Base-by-base conservation (phyloP, 2,797 vertebrate genomes). In the Geotrypetes seraphini region DNA sequence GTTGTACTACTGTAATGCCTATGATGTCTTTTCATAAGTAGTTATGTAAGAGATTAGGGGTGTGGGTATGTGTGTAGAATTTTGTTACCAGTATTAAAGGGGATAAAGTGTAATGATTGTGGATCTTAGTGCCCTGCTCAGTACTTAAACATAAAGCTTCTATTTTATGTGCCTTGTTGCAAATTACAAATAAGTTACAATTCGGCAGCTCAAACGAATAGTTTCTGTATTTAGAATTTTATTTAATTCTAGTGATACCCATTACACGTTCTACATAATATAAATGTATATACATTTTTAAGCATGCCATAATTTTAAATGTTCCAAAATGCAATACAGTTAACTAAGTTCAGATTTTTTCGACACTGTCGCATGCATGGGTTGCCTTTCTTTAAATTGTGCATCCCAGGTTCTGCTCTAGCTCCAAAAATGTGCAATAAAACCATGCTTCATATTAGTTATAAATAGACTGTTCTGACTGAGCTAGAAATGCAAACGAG, bases 111-210 rank as follows among this genome's bases (percentile, higher is more conserved):
- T 38, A 12, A 33, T 31, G 35, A 23, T 23, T 11, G 16, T 5
- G 16, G 47, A 34, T 56, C 56, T 62, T 41, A 20, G 58, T 39
- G n/a, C n/a, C n/a, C n/a, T n/a, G n/a, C n/a, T 46, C 55, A 49
- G 30, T 29, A 15, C 16, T 63, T 43, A 53, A 44, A 46, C 41
- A 31, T 36, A 50, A 62, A 46, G 29, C 43, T 63, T 63, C 45
- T 43, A 26, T 45, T 57, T 45, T 3, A 0, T 42, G 66, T 78
- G 74, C 79, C 77, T 82, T 76, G 50, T 28, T 53, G n/a, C n/a
- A n/a, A n/a, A n/a, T n/a, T n/a, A n/a, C n/a, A n/a, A n/a, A 55
- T 59, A 23, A 35, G 24, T 61, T 54, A 44, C 33, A 41, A 12
- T 15, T 35, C 50, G 50, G 43, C 36, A 47, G 37, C 17, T 44